Evolutionary conservation across 2,888 invertebrate genomes (phyloP), one percentile per base, ranked within the genome.

Genomic region (Adela reaumurella): DNA sequence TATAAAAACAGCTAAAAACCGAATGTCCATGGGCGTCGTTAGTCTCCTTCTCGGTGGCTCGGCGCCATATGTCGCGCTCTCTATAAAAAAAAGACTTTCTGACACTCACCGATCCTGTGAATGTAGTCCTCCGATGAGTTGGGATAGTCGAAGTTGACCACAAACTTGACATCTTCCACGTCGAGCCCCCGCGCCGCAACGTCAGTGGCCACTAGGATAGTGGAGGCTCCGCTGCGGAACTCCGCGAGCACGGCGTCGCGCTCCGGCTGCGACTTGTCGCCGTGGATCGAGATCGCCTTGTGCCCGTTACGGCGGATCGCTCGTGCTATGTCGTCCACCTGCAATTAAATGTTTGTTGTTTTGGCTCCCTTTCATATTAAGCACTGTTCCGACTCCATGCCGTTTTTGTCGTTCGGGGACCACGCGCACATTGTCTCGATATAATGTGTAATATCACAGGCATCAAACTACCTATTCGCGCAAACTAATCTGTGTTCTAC

Each of bases 61-160:
- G n/a, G n/a, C n/a, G n/a, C n/a, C n/a, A n/a, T n/a, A n/a, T n/a
- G n/a, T n/a, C n/a, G n/a, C n/a, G n/a, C n/a, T n/a, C n/a, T n/a
- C n/a, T n/a, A n/a, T n/a, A n/a, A n/a, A n/a, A n/a, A n/a, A n/a
- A n/a, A n/a, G n/a, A n/a, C n/a, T n/a, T n/a, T n/a, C n/a, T n/a
- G n/a, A n/a, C n/a, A 56, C 61, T 62, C 57, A 72, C 88, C 96
- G 71, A 98, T 98, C 58, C 97, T 87, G 70, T 98, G 97, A 53
- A 98, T 95, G 67, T 98, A 98, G 73, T 98, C 97, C 73, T 98
- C 98, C 14, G 95, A 94, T 49, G 94, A 94, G 66, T 94, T 94
- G 0, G 98, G 97, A 70, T 96, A 98, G 74, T 98, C 98, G 68
- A 88, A 97, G 73, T 98, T 98, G 59, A 98, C 94, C 35, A 98